phyloP scores from a whole-genome alignment of 2,888 invertebrate genomes.

The Drosophila neonasuta region DNA sequence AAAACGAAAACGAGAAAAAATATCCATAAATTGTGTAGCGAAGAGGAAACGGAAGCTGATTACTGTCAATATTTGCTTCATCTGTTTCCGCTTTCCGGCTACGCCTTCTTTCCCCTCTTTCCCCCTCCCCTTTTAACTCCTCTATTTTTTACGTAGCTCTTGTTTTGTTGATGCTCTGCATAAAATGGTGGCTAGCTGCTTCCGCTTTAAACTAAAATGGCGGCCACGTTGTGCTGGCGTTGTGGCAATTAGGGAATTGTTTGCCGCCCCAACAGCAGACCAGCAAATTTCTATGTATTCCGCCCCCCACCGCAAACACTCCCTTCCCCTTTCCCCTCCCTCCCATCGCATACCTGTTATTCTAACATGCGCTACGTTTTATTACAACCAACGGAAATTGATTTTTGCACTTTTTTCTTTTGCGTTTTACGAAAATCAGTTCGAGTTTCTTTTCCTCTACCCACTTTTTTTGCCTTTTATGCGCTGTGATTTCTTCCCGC shows the following conservation, averaged over 20 bases:
- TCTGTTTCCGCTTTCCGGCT: constrained; percentile 61
- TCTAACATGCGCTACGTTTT: constrained; percentile 62
- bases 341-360: constrained; percentile 42
- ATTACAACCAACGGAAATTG: constrained; percentile 75
- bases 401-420: constrained; percentile 57
- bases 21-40: constrained; percentile 11
- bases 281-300: constrained; percentile 44
- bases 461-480: constrained; percentile 29
- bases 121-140: not conserved
- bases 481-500: constrained; percentile 46
- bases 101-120: constrained; percentile 12
- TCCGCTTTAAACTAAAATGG: constrained; percentile 58
- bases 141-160: constrained; percentile 8
- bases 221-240: constrained; percentile 36
- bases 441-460: constrained; percentile 20
- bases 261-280: constrained; percentile 32
- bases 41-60: constrained; percentile 70
- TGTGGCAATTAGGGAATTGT: constrained; percentile 71
- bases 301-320: constrained; percentile 20
- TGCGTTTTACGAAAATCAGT: constrained; percentile 41
- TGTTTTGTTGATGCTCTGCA: constrained; percentile 42
- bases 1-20: constrained; percentile 2
- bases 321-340: not conserved
- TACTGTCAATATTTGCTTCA: constrained; percentile 79
- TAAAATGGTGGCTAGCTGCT: constrained; percentile 49